These are phyloP conservation scores for Pristionchus maxplancki DNA, from an alignment of 2,888 invertebrate genomes.

Conservation along the genomic window DNA sequence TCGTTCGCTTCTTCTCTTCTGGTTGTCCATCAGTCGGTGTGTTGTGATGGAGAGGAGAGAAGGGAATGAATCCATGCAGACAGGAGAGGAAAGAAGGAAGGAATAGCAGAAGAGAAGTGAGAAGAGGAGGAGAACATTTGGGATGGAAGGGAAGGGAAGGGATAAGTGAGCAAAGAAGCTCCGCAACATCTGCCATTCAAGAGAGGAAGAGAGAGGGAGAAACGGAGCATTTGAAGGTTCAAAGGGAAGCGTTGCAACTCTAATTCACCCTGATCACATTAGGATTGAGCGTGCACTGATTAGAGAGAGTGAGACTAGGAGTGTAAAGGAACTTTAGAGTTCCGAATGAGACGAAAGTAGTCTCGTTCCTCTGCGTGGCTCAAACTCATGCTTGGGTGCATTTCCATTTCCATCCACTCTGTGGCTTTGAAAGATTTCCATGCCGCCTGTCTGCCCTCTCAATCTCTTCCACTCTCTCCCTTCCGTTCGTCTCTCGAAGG, in stretches of 20 bases:
- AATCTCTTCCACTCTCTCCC: conserved; percentile 1
- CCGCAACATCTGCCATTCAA: conserved; percentile 30
- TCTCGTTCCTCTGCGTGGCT: not conserved
- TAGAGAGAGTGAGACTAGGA: not conserved
- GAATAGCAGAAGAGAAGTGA: conserved; percentile 10
- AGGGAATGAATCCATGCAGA: not conserved
- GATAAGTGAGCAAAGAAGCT: conserved; percentile 39
- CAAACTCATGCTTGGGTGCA: not conserved
- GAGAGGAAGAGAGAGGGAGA: not conserved
- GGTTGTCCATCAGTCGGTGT: not conserved
- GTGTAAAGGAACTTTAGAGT: not conserved
- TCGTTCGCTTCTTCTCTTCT: conserved; percentile 2
- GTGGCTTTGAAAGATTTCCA: conserved; percentile 13
- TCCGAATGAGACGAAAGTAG: not conserved
- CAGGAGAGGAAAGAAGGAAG: not conserved
- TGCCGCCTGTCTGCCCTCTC: not conserved
- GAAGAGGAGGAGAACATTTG: not conserved
- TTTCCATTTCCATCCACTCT: not conserved
- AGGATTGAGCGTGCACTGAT: conserved; percentile 21
- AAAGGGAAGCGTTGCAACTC: not conserved
- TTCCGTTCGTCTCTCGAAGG: conserved; percentile 38
- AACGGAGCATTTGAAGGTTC: not conserved
- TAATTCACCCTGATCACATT: conserved; percentile 6
- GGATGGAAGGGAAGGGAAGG: not conserved
- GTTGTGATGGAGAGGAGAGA: conserved; percentile 18